Evolutionary conservation across 2,797 vertebrate species (phyloP).

Genomic region (Chloroceryle amazona): DNA sequence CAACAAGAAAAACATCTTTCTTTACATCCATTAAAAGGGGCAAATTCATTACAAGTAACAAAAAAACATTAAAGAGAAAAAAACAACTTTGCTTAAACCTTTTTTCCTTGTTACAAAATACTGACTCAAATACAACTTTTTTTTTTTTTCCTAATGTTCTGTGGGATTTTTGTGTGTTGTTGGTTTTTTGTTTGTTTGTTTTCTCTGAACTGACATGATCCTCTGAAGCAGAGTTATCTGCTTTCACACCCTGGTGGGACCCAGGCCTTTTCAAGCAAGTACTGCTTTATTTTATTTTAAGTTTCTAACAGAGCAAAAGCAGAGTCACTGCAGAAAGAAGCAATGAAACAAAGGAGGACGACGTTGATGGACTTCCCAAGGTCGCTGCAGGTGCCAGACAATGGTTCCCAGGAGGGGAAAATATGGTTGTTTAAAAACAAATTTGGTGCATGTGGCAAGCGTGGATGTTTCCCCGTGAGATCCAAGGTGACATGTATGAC

Average conservation of each 20-base stretch:
- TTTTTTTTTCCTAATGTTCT: neutral
- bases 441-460: constrained; percentile 81
- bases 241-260: constrained; percentile 76
- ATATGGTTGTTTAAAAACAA: constrained; percentile 78
- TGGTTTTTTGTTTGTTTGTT: neutral
- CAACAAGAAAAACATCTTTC: neutral
- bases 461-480: constrained; percentile 89
- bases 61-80: constrained; percentile 19
- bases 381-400: constrained; percentile 87
- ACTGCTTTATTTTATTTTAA: constrained; percentile 67
- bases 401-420: constrained; percentile 77
- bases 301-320: constrained; percentile 89
- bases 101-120: constrained; percentile 66
- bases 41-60: constrained; percentile 13
- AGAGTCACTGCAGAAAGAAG: constrained; percentile 89
- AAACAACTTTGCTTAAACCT: constrained; percentile 44
- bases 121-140: constrained; percentile 38
- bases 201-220: constrained; percentile 28
- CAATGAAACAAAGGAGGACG: constrained; percentile 90
- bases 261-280: constrained; percentile 78
- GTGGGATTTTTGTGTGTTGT: neutral
- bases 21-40: constrained; percentile 48
- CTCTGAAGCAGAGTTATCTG: constrained; percentile 69
- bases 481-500: constrained; percentile 89
- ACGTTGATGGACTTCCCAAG: constrained; percentile 89